Conservation (phyloP, 1,140 invertebrate species). For the Tetraneura akinire region DNA sequence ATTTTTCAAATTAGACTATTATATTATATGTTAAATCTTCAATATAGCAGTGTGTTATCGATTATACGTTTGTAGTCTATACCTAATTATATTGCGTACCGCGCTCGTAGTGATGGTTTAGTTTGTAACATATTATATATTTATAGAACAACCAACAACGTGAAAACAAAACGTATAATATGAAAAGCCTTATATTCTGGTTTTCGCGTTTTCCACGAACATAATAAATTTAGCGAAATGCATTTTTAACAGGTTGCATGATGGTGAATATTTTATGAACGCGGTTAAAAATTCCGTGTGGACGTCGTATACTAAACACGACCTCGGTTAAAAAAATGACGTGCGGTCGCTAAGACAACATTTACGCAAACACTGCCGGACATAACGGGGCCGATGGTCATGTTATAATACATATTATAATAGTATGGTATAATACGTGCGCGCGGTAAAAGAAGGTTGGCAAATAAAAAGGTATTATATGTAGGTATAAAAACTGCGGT, state of each 20-base stretch:
- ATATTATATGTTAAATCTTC: no score
- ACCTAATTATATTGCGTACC: no score
- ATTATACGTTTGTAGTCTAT: no score
- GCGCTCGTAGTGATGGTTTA: no score
- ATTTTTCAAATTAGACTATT: no score
- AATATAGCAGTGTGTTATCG: no score
- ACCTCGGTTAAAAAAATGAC: conserved; percentile 13
- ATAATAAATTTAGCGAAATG: conserved; percentile 18
- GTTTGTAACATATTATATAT: no score
- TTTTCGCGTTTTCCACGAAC: not conserved
- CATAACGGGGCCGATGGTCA: not conserved
- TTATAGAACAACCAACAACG: no score
- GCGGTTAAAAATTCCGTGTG: not conserved
- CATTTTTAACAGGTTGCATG: conserved; percentile 21
- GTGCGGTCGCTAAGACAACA: conserved; percentile 36
- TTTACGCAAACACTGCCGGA: conserved; percentile 28
- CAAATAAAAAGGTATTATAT: no score
- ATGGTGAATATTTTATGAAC: conserved; percentile 23
- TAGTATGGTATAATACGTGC: no score
- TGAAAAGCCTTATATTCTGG: no score
- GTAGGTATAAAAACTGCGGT: not conserved
- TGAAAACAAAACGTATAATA: no score
- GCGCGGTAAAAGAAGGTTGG: not conserved
- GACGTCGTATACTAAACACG: not conserved
- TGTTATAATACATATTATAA: not conserved